These are phyloP conservation scores for Hydraecia micacea DNA, from an alignment of 2,888 invertebrate species.

Conservation along the genomic window DNA sequence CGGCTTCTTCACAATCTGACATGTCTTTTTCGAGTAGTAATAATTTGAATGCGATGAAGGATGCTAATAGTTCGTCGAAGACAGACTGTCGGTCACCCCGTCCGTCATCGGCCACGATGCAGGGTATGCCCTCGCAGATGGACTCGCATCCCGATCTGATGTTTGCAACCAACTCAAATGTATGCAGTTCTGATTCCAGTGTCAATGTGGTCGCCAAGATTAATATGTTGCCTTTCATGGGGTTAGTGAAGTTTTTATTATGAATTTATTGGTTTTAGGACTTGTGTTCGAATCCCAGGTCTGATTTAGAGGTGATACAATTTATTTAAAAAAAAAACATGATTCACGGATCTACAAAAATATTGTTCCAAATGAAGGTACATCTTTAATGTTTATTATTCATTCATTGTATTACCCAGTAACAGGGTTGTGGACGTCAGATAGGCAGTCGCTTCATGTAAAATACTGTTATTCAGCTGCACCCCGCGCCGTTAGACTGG, in stretches of 20 bases:
- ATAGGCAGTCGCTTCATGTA: no score
- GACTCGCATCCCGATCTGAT: slow-evolving; percentile 70
- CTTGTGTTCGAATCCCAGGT: not conserved
- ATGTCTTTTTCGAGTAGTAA: slow-evolving; percentile 74
- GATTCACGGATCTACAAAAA: no score
- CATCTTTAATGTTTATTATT: no score
- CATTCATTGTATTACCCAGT: no score
- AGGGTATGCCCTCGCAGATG: slow-evolving; percentile 31
- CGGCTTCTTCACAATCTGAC: not conserved
- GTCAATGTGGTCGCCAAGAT: slow-evolving; percentile 80
- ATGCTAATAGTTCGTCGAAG: slow-evolving; percentile 10
- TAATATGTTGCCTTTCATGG: slow-evolving; percentile 83
- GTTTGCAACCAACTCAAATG: slow-evolving; percentile 59
- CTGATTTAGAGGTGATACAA: no score
- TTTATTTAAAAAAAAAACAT: no score
- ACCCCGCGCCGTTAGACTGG: no score
- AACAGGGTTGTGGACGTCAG: no score
- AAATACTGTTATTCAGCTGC: no score
- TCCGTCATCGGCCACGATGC: not conserved
- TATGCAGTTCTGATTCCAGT: slow-evolving; percentile 69
- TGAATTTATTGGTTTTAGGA: not conserved
- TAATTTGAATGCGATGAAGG: slow-evolving; percentile 59
- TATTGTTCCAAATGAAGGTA: no score
- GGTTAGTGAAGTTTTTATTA: slow-evolving; percentile 74
- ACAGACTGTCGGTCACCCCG: not conserved